These are phyloP conservation scores for Felis chaus DNA, from an alignment of 2,113 vertebrate genomes.

Conservation along the genomic window DNA sequence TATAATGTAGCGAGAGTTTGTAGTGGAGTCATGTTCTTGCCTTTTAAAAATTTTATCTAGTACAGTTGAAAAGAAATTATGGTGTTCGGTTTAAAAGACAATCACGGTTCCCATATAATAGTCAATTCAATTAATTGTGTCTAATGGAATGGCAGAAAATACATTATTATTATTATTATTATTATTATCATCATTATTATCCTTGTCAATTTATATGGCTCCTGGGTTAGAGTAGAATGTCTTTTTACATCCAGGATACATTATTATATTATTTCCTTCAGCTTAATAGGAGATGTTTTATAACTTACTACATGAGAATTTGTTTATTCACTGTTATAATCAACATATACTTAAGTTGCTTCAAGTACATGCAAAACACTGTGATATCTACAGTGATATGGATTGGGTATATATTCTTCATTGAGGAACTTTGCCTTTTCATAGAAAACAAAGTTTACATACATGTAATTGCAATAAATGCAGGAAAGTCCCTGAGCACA, in stretches of 20 bases:
- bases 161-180: background rate
- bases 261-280: constrained; percentile 16
- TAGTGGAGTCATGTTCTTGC: background rate
- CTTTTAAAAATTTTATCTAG: constrained; percentile 2
- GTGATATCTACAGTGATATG: background rate
- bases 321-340: background rate
- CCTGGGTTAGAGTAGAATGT: background rate
- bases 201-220: background rate
- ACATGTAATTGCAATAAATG: background rate
- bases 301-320: constrained; percentile 29
- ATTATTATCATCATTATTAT: background rate
- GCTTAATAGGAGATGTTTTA: background rate
- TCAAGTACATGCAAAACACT: background rate
- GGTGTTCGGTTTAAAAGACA: background rate
- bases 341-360: background rate
- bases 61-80: background rate
- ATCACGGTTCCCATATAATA: background rate
- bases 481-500: background rate
- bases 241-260: background rate
- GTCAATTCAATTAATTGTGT: background rate
- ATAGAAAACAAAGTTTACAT: background rate
- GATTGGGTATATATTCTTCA: background rate
- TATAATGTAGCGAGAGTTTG: background rate
- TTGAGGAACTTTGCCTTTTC: background rate
- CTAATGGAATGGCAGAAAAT: background rate